phyloP scores from a whole-genome alignment of 23 tunicate genomes.

The Ascidia mentula region DNA sequence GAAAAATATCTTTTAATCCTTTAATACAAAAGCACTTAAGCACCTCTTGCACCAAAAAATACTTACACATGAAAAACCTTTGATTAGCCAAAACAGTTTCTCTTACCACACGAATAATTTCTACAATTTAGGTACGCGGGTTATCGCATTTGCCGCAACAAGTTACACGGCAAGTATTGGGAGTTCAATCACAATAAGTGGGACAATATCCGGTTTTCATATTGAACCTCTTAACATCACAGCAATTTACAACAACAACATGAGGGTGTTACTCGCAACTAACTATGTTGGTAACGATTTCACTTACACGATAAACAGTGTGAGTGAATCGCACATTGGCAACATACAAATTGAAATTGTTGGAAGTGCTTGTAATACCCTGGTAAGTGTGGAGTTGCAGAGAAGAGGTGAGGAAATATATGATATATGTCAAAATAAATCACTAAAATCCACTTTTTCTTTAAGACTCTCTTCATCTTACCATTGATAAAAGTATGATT shows the following conservation, averaged over 20 bases:
- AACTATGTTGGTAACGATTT: not conserved
- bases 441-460: not conserved
- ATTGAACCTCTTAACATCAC: not conserved
- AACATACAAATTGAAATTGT: not conserved
- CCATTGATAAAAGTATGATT: not conserved
- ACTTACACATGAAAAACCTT: not conserved
- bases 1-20: no score
- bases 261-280: not conserved
- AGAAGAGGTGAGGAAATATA: not conserved
- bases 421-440: not conserved
- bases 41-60: no score
- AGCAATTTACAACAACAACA: conserved; percentile 2
- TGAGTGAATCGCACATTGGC: not conserved
- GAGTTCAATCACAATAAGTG: not conserved
- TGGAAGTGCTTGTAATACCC: not conserved
- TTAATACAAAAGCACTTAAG: no score
- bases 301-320: not conserved
- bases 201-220: not conserved
- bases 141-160: not conserved
- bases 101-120: not conserved
- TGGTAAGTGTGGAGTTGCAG: not conserved
- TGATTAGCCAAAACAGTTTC: not conserved
- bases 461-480: not conserved
- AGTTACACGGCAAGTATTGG: not conserved
- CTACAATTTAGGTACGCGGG: not conserved